These are phyloP conservation scores for Oryzias melastigma DNA, from an alignment of 2,113 vertebrate genomes.

Conservation along the genomic window DNA sequence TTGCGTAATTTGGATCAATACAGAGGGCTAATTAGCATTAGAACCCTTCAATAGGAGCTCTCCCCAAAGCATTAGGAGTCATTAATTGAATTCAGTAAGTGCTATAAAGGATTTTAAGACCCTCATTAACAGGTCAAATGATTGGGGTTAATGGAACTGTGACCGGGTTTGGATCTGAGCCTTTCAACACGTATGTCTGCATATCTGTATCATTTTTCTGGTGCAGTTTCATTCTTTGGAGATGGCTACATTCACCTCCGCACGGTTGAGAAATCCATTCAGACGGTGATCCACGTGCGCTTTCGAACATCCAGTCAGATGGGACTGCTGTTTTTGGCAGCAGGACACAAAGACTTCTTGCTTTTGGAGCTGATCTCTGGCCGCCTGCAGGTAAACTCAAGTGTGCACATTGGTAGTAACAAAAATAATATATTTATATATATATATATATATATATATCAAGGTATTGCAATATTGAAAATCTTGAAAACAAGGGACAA, in stretches of 20 bases:
- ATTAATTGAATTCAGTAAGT: constrained; percentile 74
- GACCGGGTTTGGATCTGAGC: neutral
- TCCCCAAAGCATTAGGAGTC: constrained; percentile 59
- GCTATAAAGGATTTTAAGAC: constrained; percentile 39
- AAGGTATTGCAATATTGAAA: neutral
- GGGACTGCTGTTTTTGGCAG: constrained; percentile 86
- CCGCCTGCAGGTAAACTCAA: constrained; percentile 70
- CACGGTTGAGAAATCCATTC: constrained; percentile 67
- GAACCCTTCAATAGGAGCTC: constrained; percentile 29
- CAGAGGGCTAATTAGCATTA: constrained; percentile 44
- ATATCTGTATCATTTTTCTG: constrained; percentile 3
- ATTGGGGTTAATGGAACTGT: constrained; percentile 27
- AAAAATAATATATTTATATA: too few relatives aligned
- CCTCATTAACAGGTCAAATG: constrained; percentile 38
- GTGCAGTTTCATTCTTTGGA: constrained; percentile 87
- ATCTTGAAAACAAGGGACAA: constrained; percentile 10
- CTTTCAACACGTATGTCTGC: neutral
- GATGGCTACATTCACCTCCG: constrained; percentile 83
- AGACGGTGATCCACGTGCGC: constrained; percentile 77
- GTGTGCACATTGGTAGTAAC: neutral
- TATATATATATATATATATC: too few relatives aligned
- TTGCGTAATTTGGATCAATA: constrained; percentile 30
- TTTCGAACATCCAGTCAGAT: constrained; percentile 81
- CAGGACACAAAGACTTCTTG: constrained; percentile 79
- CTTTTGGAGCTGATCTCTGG: constrained; percentile 83